A percentile compares a stretch with the other conserved stretches of the same genome.
phyloP scores from a whole-genome alignment of 2,888 invertebrate species.

The Eupithecia pulchellata region DNA sequence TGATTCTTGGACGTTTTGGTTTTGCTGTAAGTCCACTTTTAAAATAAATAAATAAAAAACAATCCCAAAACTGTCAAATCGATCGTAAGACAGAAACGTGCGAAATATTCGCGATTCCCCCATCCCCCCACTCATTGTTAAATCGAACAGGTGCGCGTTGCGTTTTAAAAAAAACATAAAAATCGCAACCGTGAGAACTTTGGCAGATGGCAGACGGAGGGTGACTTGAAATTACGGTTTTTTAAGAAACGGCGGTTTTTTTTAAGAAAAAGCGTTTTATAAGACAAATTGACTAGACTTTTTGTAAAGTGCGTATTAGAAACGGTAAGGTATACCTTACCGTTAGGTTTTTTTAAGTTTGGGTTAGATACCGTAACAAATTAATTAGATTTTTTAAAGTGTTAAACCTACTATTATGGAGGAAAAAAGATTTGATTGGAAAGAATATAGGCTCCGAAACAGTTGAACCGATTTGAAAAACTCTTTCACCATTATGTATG shows the following conservation, averaged over 20 bases:
- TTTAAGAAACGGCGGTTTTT: conserved; percentile 14
- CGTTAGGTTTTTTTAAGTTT: background rate
- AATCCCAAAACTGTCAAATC: background rate
- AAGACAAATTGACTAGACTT: conserved; percentile 9
- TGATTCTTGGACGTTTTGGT: no score
- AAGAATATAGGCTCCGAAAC: no score
- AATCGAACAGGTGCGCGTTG: background rate
- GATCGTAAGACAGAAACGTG: background rate
- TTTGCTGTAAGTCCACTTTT: no score
- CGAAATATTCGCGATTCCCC: conserved; percentile 5
- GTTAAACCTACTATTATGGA: no score
- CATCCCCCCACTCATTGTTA: background rate
- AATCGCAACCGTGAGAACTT: conserved; percentile 44
- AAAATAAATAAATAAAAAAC: no score
- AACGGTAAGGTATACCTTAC: background rate
- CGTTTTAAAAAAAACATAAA: conserved; percentile 32
- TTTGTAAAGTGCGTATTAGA: background rate
- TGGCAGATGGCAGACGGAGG: conserved; percentile 42
- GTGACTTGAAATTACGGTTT: conserved; percentile 26
- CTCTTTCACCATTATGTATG: no score
- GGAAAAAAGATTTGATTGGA: no score
- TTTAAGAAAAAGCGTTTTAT: conserved; percentile 8
- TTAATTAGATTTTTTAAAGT: no score
- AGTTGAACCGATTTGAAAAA: no score
- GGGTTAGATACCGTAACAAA: no score